These are phyloP conservation scores for Cryptotermes secundus DNA, from an alignment of 1,140 invertebrate species.

Conservation along the genomic window DNA sequence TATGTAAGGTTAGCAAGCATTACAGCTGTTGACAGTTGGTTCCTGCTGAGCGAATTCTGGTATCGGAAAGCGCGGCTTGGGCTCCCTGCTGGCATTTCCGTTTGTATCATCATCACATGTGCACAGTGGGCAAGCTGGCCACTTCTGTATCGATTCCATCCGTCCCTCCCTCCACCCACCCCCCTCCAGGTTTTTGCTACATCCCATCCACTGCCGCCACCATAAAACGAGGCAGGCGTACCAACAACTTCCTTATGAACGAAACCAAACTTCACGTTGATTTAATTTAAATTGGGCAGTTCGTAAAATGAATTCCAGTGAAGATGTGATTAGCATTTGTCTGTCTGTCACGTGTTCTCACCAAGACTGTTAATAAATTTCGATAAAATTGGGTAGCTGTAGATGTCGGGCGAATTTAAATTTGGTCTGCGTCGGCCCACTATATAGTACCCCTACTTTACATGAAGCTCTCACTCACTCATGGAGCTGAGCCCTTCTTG, in stretches of 20 bases:
- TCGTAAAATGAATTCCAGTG: too few relatives aligned
- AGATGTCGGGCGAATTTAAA: too few relatives aligned
- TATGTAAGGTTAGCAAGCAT: background rate
- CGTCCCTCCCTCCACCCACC: background rate
- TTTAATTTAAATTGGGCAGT: background rate
- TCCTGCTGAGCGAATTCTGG: background rate
- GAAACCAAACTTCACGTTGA: background rate
- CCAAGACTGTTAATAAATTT: too few relatives aligned
- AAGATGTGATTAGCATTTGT: too few relatives aligned
- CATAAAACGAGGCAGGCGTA: background rate
- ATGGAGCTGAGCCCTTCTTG: too few relatives aligned
- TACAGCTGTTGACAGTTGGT: background rate
- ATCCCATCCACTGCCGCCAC: background rate
- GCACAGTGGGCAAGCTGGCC: background rate
- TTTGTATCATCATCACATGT: background rate
- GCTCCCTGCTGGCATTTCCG: background rate
- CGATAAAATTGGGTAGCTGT: too few relatives aligned
- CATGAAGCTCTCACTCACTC: too few relatives aligned
- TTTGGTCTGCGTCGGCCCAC: too few relatives aligned
- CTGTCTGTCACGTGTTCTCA: too few relatives aligned
- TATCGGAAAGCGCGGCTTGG: background rate
- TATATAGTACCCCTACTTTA: too few relatives aligned
- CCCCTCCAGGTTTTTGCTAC: background rate
- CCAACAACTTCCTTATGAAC: background rate
- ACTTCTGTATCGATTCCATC: background rate